Conservation (phyloP, 2,797 vertebrate genomes). For the Oreortyx pictus region DNA sequence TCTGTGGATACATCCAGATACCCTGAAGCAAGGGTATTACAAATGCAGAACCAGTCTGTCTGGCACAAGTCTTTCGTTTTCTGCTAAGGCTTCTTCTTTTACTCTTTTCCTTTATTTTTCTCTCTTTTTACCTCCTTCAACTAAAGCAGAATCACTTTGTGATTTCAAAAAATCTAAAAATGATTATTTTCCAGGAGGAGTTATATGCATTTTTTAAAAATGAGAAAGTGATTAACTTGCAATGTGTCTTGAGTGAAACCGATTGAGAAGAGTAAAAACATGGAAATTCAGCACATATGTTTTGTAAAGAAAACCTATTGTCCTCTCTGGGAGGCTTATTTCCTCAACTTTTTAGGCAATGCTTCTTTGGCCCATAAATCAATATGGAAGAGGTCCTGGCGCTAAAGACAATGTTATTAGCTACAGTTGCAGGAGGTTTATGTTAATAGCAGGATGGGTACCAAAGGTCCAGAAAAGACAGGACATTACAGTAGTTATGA, state of each 20-base stretch:
- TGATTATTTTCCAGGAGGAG: neutral
- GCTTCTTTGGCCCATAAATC: slow-evolving; percentile 38
- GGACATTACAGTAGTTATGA: slow-evolving; percentile 4
- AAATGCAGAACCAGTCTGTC: slow-evolving; percentile 43
- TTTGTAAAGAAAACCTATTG: slow-evolving; percentile 66
- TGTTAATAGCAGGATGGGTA: neutral
- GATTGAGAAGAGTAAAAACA: slow-evolving; percentile 5
- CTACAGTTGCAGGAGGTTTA: neutral
- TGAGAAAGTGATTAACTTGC: slow-evolving; percentile 25
- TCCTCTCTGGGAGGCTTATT: slow-evolving; percentile 63
- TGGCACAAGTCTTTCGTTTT: slow-evolving; percentile 43
- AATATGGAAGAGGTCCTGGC: slow-evolving; percentile 29
- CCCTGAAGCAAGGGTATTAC: slow-evolving; percentile 63
- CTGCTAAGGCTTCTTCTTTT: neutral
- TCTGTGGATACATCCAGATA: slow-evolving; percentile 61
- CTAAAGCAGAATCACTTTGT: neutral
- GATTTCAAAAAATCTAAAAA: slow-evolving; percentile 4
- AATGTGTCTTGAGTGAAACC: slow-evolving; percentile 2
- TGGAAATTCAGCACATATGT: slow-evolving; percentile 58
- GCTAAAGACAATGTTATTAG: neutral
- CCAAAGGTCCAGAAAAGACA: neutral
- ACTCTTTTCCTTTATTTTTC: neutral
- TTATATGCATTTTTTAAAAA: neutral
- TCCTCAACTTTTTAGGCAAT: slow-evolving; percentile 32
- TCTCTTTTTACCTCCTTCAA: neutral